A percentile compares a stretch with the other conserved stretches of the same genome.
Evolutionary conservation across 2,797 vertebrate genomes (phyloP).

Genomic region (Florisuga fusca): DNA sequence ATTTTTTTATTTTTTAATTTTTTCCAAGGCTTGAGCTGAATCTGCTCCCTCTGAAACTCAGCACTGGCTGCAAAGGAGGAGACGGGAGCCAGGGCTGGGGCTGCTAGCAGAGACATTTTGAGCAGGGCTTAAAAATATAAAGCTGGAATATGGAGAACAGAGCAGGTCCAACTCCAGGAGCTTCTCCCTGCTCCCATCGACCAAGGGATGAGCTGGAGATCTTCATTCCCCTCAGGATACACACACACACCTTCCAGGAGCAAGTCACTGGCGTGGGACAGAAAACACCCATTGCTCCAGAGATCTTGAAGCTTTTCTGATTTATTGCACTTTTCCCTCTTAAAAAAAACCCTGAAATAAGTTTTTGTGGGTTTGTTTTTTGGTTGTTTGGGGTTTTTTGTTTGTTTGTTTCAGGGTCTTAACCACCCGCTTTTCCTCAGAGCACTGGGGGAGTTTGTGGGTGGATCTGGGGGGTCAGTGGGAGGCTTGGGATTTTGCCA

Average conservation of each 20-base stretch:
- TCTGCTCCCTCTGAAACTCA: not conserved
- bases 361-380: not conserved
- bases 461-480: not conserved
- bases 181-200: not conserved
- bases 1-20: not conserved
- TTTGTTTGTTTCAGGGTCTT: not conserved
- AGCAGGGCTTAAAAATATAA: not conserved
- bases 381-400: too few species aligned
- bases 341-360: not conserved
- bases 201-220: rapidly evolving
- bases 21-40: not conserved
- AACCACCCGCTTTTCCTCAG: not conserved
- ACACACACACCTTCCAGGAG: not conserved
- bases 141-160: not conserved
- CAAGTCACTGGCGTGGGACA: not conserved
- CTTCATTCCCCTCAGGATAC: not conserved
- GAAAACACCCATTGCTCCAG: not conserved
- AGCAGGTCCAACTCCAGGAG: rapidly evolving
- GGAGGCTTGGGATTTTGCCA: not conserved
- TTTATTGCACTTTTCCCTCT: not conserved
- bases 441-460: not conserved
- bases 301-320: not conserved
- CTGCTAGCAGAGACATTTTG: rapidly evolving
- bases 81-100: not conserved
- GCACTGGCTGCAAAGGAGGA: not conserved